These are phyloP conservation scores for Chunga burmeisteri DNA, from an alignment of 2,113 vertebrate genomes.

Conservation along the genomic window DNA sequence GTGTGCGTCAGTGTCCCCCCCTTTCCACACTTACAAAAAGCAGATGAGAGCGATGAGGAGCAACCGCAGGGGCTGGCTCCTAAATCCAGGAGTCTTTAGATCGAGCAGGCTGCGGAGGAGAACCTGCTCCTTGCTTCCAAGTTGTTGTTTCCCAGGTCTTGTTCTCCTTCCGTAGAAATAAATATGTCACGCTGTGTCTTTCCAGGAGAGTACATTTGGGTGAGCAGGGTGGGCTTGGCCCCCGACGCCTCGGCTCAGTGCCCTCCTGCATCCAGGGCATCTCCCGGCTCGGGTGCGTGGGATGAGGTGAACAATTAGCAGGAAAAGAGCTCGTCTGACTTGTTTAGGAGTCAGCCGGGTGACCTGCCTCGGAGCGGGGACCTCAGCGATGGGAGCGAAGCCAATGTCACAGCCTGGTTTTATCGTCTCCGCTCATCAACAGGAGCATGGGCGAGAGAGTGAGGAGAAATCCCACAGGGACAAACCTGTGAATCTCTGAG, in stretches of 20 bases:
- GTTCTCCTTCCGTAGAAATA: not conserved
- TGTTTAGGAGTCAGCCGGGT: not conserved
- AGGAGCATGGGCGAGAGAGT: not conserved
- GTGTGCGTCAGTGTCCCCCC: not conserved
- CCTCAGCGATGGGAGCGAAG: not conserved
- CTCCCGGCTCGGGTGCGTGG: rapidly evolving
- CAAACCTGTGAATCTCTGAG: too few species aligned
- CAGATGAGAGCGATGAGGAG: not conserved
- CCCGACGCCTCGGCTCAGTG: not conserved
- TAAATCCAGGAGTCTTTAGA: not conserved
- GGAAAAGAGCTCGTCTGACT: not conserved
- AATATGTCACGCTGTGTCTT: rapidly evolving
- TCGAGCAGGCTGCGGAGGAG: too few species aligned
- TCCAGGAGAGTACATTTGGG: rapidly evolving
- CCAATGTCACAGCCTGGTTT: not conserved
- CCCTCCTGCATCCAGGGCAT: not conserved
- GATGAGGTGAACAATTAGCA: not conserved
- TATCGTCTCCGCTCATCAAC: not conserved
- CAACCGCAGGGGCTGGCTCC: not conserved
- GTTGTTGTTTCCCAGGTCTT: not conserved
- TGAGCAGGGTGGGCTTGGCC: not conserved
- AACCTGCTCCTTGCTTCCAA: not conserved
- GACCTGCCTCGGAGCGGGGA: not conserved
- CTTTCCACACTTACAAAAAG: not conserved
- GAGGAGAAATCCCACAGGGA: not conserved